Percentiles rank a stretch among this genome's conserved stretches.
Evolutionary conservation across 2,797 vertebrate species (phyloP).

Genomic region (Prionace glauca): DNA sequence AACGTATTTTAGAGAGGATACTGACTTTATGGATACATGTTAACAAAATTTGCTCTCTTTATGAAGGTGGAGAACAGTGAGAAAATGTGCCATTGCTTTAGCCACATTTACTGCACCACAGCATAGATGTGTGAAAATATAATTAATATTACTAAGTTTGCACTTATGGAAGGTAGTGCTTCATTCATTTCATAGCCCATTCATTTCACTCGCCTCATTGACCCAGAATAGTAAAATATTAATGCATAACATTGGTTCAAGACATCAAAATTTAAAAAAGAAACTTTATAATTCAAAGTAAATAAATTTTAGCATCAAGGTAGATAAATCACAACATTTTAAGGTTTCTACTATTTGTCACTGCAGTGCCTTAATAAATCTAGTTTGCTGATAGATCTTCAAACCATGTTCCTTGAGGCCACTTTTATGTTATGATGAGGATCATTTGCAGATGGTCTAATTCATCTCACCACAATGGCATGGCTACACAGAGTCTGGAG

Average conservation of each 20-base stretch:
- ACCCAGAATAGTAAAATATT: background rate
- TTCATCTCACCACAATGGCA: background rate
- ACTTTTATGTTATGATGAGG: background rate
- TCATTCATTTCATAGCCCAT: background rate
- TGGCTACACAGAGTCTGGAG: background rate
- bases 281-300: background rate
- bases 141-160: background rate
- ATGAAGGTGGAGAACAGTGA: background rate
- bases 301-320: background rate
- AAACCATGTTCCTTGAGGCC: background rate
- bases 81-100: background rate
- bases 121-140: background rate
- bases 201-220: background rate
- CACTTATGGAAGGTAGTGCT: no score
- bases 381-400: conserved; percentile 17
- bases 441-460: background rate
- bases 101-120: background rate
- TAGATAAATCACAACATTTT: background rate
- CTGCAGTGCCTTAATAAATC: background rate
- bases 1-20: background rate
- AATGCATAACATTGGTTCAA: background rate
- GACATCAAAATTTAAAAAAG: background rate
- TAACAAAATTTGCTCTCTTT: background rate
- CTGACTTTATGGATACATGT: background rate
- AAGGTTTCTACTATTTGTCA: background rate